Percentiles rank a stretch among this genome's conserved stretches.
Conservation (phyloP, 2,888 invertebrate species). For the Ditula angustiorana region DNA sequence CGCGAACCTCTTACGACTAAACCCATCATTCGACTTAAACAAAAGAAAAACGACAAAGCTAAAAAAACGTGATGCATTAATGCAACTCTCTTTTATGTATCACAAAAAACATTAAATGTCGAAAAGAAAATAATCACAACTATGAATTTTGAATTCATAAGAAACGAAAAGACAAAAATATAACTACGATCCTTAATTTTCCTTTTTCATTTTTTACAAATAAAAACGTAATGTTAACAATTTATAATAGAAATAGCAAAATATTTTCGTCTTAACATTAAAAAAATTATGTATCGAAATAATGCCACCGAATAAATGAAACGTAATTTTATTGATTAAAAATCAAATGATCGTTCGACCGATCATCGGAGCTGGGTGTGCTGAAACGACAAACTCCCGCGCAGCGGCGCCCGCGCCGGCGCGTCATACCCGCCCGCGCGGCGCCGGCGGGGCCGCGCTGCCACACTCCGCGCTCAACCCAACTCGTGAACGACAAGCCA, state of each 20-base stretch:
- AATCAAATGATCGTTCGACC: conserved; percentile 21
- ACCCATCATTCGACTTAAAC: conserved; percentile 64
- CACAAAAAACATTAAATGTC: conserved; percentile 86
- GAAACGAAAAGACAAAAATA: conserved; percentile 76
- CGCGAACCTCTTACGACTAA: conserved; percentile 54
- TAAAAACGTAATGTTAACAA: conserved; percentile 57
- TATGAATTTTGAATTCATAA: conserved; percentile 86
- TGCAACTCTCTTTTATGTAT: conserved; percentile 81
- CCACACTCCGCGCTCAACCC: background rate
- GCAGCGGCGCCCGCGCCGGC: background rate
- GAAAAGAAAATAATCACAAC: conserved; percentile 82
- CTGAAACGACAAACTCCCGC: conserved; percentile 5
- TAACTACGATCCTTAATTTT: conserved; percentile 61
- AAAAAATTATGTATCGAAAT: conserved; percentile 48
- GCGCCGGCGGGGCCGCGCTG: background rate
- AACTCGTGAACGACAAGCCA: conserved; percentile 28
- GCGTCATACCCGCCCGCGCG: background rate
- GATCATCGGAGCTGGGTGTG: conserved; percentile 7
- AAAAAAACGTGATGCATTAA: conserved; percentile 81
- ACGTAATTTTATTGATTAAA: conserved; percentile 1
- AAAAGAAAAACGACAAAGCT: conserved; percentile 59
- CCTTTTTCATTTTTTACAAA: conserved; percentile 49
- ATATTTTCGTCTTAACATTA: conserved; percentile 52
- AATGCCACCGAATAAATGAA: conserved; percentile 43
- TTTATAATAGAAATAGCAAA: conserved; percentile 54